Evolutionary conservation across 1,140 invertebrate genomes (phyloP).

Genomic region (Hyles euphorbiae): DNA sequence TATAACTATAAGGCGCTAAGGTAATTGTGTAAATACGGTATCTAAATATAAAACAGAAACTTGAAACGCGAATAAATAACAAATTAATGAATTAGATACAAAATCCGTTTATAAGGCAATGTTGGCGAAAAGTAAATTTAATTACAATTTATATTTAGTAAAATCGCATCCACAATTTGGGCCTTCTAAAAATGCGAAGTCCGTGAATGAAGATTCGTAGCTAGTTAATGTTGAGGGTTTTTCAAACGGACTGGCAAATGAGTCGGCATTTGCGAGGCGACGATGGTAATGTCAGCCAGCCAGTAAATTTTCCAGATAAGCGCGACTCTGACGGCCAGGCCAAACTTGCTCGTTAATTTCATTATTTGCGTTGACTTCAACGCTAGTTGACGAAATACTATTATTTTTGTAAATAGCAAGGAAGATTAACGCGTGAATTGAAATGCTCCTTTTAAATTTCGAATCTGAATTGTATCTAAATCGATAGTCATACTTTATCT

Average conservation of each 20-base stretch:
- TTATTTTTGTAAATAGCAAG: neutral
- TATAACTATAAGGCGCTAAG: too few species aligned
- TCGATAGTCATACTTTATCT: too few species aligned
- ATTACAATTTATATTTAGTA: too few species aligned
- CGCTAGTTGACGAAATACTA: conserved; percentile 33
- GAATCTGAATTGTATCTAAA: neutral
- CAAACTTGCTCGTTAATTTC: conserved; percentile 49
- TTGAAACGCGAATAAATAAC: too few species aligned
- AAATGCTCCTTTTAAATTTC: neutral
- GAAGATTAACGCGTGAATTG: neutral
- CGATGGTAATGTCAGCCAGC: conserved; percentile 57
- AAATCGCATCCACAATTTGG: neutral
- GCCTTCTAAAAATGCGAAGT: neutral
- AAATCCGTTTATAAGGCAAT: too few species aligned
- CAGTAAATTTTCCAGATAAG: conserved; percentile 66
- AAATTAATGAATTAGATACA: too few species aligned
- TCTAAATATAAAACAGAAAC: too few species aligned
- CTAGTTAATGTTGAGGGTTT: conserved; percentile 44
- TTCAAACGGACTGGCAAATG: conserved; percentile 59
- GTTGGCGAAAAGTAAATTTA: too few species aligned
- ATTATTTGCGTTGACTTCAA: conserved; percentile 53
- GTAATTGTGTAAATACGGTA: too few species aligned
- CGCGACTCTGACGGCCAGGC: conserved; percentile 47
- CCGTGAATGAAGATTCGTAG: conserved; percentile 32
- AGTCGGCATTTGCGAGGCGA: conserved; percentile 52